Evolutionary conservation across 2,113 vertebrate species (phyloP).

Genomic region (Ceyx cyanopectus): DNA sequence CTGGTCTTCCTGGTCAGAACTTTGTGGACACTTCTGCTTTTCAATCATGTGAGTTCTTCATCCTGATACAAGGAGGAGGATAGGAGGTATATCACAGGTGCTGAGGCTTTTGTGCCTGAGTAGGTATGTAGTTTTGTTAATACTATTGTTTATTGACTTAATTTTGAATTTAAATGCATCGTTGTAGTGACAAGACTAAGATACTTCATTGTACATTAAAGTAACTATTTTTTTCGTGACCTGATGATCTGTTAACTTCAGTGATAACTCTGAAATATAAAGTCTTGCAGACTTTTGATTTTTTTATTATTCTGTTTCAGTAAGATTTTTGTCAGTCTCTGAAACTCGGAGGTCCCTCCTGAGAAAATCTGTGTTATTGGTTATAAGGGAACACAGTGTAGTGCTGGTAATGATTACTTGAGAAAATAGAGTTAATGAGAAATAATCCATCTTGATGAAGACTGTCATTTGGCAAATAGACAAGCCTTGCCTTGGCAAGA

Average conservation of each 20-base stretch:
- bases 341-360: background rate
- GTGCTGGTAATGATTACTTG: background rate
- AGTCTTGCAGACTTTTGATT: background rate
- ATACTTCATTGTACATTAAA: background rate
- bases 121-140: background rate
- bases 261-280: background rate
- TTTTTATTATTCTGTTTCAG: background rate
- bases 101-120: too few relatives aligned
- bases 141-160: background rate
- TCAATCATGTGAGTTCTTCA: background rate
- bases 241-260: background rate
- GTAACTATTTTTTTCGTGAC: background rate
- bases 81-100: background rate
- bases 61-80: background rate
- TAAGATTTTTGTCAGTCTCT: background rate
- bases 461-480: slow-evolving; percentile 42
- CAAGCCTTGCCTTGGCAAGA: slow-evolving; percentile 29
- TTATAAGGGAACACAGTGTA: background rate
- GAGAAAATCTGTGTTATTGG: background rate
- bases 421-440: background rate
- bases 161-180: background rate
- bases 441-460: slow-evolving; percentile 32
- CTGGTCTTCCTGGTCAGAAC: background rate
- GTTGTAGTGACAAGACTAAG: background rate
- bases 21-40: background rate